phyloP scores from a whole-genome alignment of 2,888 invertebrate species.

The Exephanes ischioxanthus region DNA sequence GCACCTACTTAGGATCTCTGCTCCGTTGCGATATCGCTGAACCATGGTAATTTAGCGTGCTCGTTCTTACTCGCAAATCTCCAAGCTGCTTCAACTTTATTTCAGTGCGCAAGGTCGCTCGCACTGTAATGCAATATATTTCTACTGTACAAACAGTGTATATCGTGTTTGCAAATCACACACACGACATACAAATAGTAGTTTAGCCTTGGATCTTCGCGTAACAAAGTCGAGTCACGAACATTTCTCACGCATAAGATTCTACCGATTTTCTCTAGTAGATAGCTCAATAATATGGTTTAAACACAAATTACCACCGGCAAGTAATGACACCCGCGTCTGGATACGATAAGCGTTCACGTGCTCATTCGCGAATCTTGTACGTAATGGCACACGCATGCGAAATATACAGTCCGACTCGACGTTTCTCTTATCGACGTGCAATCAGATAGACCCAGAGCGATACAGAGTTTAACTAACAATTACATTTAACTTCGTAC shows the following conservation, averaged over 20 bases:
- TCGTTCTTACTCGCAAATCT: constrained; percentile 39
- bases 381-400: not conserved
- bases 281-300: constrained; percentile 1
- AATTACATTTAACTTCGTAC: not conserved
- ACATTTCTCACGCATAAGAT: constrained; percentile 63
- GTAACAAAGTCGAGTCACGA: constrained; percentile 65
- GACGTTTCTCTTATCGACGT: not conserved
- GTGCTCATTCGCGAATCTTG: not conserved
- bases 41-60: constrained; percentile 68
- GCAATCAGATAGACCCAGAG: not conserved
- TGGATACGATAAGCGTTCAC: not conserved
- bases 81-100: constrained; percentile 20
- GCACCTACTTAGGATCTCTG: constrained; percentile 66
- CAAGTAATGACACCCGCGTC: not conserved
- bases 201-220: constrained; percentile 38
- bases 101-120: not conserved
- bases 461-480: not conserved
- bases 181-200: constrained; percentile 61
- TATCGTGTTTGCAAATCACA: constrained; percentile 43
- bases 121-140: constrained; percentile 19
- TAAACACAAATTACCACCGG: not conserved
- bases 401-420: not conserved
- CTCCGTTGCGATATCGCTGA: constrained; percentile 64
- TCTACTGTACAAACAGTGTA: constrained; percentile 6
- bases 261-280: not conserved